Base-by-base conservation (phyloP, 2,888 invertebrate species). In the Sicus ferrugineus region DNA sequence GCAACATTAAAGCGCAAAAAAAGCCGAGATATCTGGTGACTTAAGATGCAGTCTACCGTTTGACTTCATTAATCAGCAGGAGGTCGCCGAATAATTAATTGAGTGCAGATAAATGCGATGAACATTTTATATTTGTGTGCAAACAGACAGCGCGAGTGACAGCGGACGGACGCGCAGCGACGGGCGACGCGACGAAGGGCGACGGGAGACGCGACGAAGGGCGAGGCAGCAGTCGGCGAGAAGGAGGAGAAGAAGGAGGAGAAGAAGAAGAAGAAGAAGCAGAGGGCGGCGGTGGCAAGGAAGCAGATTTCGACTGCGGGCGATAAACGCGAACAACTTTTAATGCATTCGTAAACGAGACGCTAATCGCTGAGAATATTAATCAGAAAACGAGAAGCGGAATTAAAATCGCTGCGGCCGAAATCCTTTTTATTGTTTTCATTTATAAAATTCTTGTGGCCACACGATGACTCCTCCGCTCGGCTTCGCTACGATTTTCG, bases 61-160 rank as follows among this genome's bases (percentile, higher is more conserved):
- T 75, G 75, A 75, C 73, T 74, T 73, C 73, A 75, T 75, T 75
- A 75, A 75, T 73, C 75, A 72, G 74, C 74, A 74, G 75, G 75
- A 73, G 75, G 75, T 73, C 74, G 67, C 30, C 69, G 73, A 73
- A 73, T 73, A 75, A 75, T 75, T 73, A 75, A 75, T 73, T 74
- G 73, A 70, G 73, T 71, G 71, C 68, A 73, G 75, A 75, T 75
- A 74, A 74, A 72, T 66, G 73, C 67, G 67, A 54, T 67, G 61
- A 70, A 67, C 70, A 64, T 54, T 70, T 73, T 64, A 69, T 68
- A 28, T 54, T 66, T 65, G 61, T 66, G 69, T 54, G 64, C 69
- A 69, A 56, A 64, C 69, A 54, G 65, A 62, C 64, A 64, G 65
- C 64, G 34, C 31, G 59, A 67, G 59, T 67, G 67, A 67, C 67